Evolutionary conservation across 2,113 vertebrate genomes (phyloP).

Genomic region (Diglossa brunneiventris): DNA sequence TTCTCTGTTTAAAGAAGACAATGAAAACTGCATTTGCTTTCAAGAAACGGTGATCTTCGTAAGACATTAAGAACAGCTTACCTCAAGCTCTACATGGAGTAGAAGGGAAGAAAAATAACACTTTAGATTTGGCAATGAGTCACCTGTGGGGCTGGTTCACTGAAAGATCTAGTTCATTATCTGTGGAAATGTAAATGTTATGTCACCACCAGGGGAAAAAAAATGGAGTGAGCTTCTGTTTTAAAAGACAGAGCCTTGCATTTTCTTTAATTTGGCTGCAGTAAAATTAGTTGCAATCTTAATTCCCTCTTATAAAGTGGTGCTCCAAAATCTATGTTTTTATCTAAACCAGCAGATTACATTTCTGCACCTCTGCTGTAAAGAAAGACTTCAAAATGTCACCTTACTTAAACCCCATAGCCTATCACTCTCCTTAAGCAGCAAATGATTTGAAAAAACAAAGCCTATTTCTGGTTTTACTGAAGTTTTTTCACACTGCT

Average conservation of each 20-base stretch:
- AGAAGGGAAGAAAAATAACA: slow-evolving; percentile 23
- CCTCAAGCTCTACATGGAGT: background rate
- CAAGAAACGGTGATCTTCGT: background rate
- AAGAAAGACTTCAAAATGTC: background rate
- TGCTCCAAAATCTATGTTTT: background rate
- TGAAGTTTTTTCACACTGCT: background rate
- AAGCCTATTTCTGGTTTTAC: background rate
- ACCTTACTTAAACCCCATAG: background rate
- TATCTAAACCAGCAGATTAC: background rate
- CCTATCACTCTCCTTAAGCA: background rate
- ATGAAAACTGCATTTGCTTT: slow-evolving; percentile 24
- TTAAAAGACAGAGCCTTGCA: background rate
- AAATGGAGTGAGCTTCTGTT: background rate
- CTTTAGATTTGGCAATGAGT: background rate
- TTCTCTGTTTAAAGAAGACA: slow-evolving; percentile 22
- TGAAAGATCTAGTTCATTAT: slow-evolving; percentile 19
- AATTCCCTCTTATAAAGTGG: background rate
- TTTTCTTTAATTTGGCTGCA: background rate
- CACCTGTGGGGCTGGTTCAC: background rate
- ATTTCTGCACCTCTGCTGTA: background rate
- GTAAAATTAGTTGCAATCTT: background rate
- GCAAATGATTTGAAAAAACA: background rate
- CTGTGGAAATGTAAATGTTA: slow-evolving; percentile 22
- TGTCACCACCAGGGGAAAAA: background rate
- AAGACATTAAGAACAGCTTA: slow-evolving; percentile 12